Conservation (phyloP, 2,797 vertebrate species). For the Telmatherina bonti region DNA sequence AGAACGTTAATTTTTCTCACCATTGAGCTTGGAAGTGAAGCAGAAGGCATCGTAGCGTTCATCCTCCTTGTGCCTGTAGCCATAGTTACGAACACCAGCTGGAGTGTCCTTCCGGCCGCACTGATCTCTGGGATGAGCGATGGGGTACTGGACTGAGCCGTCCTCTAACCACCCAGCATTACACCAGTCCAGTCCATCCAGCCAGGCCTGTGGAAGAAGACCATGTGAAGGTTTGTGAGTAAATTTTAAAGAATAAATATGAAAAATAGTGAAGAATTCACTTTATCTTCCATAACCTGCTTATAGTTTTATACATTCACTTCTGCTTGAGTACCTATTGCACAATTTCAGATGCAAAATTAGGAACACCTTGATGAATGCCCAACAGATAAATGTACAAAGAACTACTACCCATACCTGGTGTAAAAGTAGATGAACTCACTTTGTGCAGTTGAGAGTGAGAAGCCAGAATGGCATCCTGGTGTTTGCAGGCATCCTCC, state of each 20-base stretch:
- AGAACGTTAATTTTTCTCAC: conserved; percentile 71
- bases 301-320: not conserved
- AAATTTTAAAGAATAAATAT: conserved; percentile 37
- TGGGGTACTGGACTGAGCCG: conserved; percentile 94
- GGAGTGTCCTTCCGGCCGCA: conserved; percentile 89
- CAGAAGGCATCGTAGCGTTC: conserved; percentile 96
- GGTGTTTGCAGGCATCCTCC: conserved; percentile 87
- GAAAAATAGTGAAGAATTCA: conserved; percentile 22
- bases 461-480: conserved; percentile 94
- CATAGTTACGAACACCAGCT: conserved; percentile 92
- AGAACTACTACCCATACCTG: not conserved
- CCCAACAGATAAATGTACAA: not conserved
- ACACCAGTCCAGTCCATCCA: conserved; percentile 95
- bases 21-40: conserved; percentile 95
- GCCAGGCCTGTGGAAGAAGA: conserved; percentile 85
- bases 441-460: conserved; percentile 91
- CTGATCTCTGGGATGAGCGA: conserved; percentile 89
- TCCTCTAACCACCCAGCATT: conserved; percentile 96
- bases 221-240: conserved; percentile 31
- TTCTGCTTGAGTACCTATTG: conserved; percentile 11
- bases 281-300: conserved; percentile 45
- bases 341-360: conserved; percentile 21
- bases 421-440: not conserved
- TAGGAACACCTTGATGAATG: not conserved
- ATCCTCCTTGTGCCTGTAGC: conserved; percentile 93